Conservation (phyloP, 2,888 invertebrate species). For the Abrostola triplasia region DNA sequence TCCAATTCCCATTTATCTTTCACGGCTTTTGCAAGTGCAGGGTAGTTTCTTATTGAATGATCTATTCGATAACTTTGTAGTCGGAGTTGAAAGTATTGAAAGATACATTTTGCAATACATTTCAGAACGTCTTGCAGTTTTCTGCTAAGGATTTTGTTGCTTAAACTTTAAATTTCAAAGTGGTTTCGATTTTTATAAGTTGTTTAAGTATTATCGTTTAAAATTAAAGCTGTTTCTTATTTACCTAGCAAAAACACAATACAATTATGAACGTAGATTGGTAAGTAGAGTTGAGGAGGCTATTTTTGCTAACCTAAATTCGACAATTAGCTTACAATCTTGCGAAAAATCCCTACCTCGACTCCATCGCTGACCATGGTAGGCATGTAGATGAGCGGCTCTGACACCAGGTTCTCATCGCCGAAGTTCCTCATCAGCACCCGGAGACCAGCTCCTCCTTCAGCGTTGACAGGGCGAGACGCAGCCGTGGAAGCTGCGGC, state of each 20-base stretch:
- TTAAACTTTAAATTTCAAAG: neutral
- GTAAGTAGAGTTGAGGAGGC: too few species aligned
- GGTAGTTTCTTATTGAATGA: constrained; percentile 53
- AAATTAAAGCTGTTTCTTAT: too few species aligned
- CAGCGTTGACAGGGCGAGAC: constrained; percentile 55
- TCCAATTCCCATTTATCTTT: constrained; percentile 34
- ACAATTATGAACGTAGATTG: too few species aligned
- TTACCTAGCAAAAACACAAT: too few species aligned
- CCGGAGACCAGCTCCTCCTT: constrained; percentile 83
- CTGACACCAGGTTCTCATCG: constrained; percentile 86
- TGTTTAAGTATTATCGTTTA: too few species aligned
- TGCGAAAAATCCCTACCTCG: constrained; percentile 69
- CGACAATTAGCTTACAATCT: neutral
- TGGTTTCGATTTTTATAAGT: neutral
- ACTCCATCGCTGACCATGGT: constrained; percentile 85
- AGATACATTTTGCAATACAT: constrained; percentile 26
- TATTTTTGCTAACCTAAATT: neutral
- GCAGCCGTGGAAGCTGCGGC: constrained; percentile 78
- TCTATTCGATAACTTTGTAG: constrained; percentile 32
- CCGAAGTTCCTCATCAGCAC: constrained; percentile 89
- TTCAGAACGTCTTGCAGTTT: neutral
- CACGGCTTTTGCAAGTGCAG: constrained; percentile 36
- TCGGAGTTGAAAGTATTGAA: constrained; percentile 14
- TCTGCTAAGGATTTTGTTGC: neutral
- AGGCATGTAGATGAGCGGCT: constrained; percentile 86